Evolutionary conservation across 2,797 vertebrate species (phyloP).

Genomic region (Neomorphus geoffroyi): DNA sequence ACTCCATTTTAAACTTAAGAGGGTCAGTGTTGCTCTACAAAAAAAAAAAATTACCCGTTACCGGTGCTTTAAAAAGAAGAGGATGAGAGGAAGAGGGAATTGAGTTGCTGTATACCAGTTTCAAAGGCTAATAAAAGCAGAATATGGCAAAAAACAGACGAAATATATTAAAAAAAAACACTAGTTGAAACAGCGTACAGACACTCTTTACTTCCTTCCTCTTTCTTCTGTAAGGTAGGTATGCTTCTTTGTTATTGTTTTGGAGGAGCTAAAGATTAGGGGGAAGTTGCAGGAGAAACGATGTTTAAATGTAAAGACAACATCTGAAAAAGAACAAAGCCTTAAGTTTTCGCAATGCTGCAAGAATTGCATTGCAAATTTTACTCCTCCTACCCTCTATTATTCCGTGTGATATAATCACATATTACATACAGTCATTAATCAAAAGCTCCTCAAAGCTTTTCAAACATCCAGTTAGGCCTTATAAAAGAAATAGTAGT

Average conservation of each 20-base stretch:
- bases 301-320: neutral
- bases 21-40: neutral
- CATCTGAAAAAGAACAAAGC: conserved; percentile 8
- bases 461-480: conserved; percentile 16
- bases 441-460: conserved; percentile 30
- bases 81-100: neutral
- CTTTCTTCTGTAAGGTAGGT: neutral
- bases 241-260: neutral
- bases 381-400: neutral
- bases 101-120: neutral
- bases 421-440: neutral
- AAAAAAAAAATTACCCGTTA: neutral
- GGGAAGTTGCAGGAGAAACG: neutral
- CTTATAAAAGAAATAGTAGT: neutral
- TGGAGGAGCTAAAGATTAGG: neutral
- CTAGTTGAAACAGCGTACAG: neutral
- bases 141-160: neutral
- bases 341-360: neutral
- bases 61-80: neutral
- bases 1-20: neutral
- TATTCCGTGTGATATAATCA: conserved; percentile 23
- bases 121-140: neutral
- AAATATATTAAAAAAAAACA: neutral
- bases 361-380: neutral
- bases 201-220: neutral